Base-by-base conservation (phyloP, 2,888 invertebrate species). In the Eristalis tenax region DNA sequence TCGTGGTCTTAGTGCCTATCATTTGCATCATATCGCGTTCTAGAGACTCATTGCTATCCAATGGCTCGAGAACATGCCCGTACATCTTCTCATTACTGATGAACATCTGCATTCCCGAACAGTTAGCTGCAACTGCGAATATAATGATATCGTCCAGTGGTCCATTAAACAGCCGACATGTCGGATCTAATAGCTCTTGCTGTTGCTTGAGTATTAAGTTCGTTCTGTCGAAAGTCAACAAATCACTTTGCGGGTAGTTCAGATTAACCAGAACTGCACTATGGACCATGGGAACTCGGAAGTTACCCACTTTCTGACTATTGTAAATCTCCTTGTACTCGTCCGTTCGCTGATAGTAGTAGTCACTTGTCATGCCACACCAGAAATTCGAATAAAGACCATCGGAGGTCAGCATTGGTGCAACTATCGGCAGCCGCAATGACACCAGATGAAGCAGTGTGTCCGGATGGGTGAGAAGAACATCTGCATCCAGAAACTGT, bases 321-420 rank as follows among this genome's bases (percentile, higher is more conserved):
- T 95, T 94, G 61, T 97, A 93, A 69, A 99, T 97, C 1, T 96
- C 95, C 90, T 96, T 95, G 91, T 99, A 99, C 63, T 97, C 96
- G 5, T 97, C 96, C 0, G 98, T 97, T 90, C 98, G 94, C 89
- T 94, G 93, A 91, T 98, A 98, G 91, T 98, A 97, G 91, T 96
- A 98, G 85, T 96, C 95, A 0, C 95, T 94, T 0, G 96, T 95
- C 97, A 99, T 98, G 4, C 97, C 99, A 90, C 97, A 97, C 99
- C 99, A 99, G 93, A 98, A 99, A 93, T 99, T 99, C 22, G 98
- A 98, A 92, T 99, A 99, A 50, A 97, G 93, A 15, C 97, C 97
- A 83, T 97, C 97, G 0, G 98, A 97, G 74, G 95, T 94, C 38
- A 99, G 93, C 96, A 99, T 96, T 0, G 99, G 99, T 0, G 98